A percentile compares a stretch with the other conserved stretches of the same genome.
These are phyloP conservation scores for Acleris literana DNA, from an alignment of 2,888 invertebrate genomes.

Conservation along the genomic window DNA sequence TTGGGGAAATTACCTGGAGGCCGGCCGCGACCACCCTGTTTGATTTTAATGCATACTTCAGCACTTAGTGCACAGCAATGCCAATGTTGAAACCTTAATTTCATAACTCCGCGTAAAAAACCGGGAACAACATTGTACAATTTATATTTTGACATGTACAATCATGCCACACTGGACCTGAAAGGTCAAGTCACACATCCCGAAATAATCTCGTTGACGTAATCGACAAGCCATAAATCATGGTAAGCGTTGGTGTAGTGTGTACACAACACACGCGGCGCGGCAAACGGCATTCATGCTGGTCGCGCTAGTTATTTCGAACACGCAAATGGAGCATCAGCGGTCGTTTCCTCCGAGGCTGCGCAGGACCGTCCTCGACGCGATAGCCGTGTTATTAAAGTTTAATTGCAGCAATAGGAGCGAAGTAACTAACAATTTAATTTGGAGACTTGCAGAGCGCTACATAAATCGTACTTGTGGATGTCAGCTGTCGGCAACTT, in stretches of 20 bases:
- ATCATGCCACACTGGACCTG: constrained; percentile 8
- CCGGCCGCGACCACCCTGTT: constrained; percentile 70
- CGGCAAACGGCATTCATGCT: constrained; percentile 1
- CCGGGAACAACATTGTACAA: neutral
- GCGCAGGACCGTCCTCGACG: constrained; percentile 42
- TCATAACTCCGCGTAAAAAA: constrained; percentile 6
- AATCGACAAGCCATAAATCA: constrained; percentile 28
- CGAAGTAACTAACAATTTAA: constrained; percentile 77
- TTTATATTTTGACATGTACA: constrained; percentile 7
- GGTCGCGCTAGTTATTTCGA: constrained; percentile 27
- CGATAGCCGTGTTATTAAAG: constrained; percentile 67
- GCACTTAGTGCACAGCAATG: constrained; percentile 41
- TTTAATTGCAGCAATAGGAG: constrained; percentile 74
- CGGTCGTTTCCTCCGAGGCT: constrained; percentile 17
- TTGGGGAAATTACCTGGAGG: constrained; percentile 66
- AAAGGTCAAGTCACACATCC: constrained; percentile 18
- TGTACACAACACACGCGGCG: constrained; percentile 5
- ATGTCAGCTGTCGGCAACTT: constrained; percentile 81
- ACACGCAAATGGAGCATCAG: constrained; percentile 32
- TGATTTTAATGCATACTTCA: constrained; percentile 81
- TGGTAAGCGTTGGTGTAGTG: constrained; percentile 24
- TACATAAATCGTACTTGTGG: constrained; percentile 79
- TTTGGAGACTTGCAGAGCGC: constrained; percentile 67
- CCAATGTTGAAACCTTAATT: constrained; percentile 35
- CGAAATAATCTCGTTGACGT: constrained; percentile 27